phyloP scores from a whole-genome alignment of 1,140 invertebrate species.

The Atta cephalotes region DNA sequence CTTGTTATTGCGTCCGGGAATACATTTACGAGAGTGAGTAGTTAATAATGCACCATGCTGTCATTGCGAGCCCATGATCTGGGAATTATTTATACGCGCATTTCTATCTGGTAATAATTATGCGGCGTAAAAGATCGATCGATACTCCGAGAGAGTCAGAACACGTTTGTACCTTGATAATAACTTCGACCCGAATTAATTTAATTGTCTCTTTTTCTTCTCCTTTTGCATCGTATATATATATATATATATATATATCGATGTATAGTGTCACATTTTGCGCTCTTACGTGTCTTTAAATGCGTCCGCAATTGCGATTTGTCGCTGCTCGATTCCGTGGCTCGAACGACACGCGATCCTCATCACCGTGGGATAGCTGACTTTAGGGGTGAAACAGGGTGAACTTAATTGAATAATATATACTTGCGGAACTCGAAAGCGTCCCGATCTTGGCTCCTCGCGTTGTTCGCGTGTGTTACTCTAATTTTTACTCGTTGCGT shows the following conservation, averaged over 20 bases:
- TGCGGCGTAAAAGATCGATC: constrained; percentile 4
- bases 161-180: background rate
- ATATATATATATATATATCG: background rate
- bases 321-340: constrained; percentile 6
- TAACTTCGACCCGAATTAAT: constrained; percentile 49
- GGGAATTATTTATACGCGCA: constrained; percentile 38
- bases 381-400: background rate
- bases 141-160: background rate
- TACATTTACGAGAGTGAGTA: constrained; percentile 18
- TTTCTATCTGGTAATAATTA: constrained; percentile 18
- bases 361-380: background rate
- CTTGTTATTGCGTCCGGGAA: constrained; percentile 31
- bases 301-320: constrained; percentile 61
- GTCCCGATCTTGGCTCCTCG: constrained; percentile 28
- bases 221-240: background rate
- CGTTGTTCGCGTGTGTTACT: constrained; percentile 72
- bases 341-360: constrained; percentile 44
- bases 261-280: constrained; percentile 21
- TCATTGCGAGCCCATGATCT: background rate
- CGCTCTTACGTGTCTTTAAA: constrained; percentile 61
- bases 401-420: constrained; percentile 71
- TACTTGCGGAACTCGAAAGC: constrained; percentile 18
- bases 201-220: constrained; percentile 46
- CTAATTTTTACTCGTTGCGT: constrained; percentile 66
- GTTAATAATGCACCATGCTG: constrained; percentile 39